Percentiles rank a stretch among this genome's conserved stretches.
These are phyloP conservation scores for Catostylus mosaicus DNA, from an alignment of 30 jellyfish, hydroid and myxozoan genomes.

Conservation along the genomic window DNA sequence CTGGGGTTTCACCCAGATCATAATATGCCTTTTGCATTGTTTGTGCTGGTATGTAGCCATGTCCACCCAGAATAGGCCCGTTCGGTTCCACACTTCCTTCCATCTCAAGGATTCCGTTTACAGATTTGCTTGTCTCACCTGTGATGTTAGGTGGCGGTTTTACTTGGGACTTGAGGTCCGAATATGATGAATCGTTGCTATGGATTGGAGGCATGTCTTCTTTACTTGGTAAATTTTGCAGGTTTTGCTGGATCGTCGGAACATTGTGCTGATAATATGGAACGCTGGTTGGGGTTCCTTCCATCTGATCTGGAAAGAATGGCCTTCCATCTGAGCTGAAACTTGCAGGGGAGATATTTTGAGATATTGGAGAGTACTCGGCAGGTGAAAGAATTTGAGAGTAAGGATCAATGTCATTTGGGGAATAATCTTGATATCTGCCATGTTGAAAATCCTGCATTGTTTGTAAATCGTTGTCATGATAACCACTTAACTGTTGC, in stretches of 20 bases:
- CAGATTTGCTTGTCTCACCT: conserved; percentile 26
- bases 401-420: conserved; percentile 2
- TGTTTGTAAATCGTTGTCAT: neutral
- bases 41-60: conserved; percentile 97
- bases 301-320: conserved; percentile 16
- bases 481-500: neutral
- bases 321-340: conserved; percentile 19
- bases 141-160: neutral
- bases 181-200: conserved; percentile 42
- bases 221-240: neutral
- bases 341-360: conserved; percentile 31
- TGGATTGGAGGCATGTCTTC: conserved; percentile 10
- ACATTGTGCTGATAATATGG: neutral
- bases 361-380: conserved; percentile 16
- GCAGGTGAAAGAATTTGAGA: conserved; percentile 15
- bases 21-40: conserved; percentile 89
- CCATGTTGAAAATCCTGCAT: conserved; percentile 3
- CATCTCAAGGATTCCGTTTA: conserved; percentile 59
- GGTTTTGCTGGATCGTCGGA: neutral
- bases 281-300: neutral
- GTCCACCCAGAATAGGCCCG: conserved; percentile 97
- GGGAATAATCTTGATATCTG: conserved; percentile 4
- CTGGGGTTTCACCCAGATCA: conserved; percentile 97
- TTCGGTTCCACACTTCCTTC: conserved; percentile 93
- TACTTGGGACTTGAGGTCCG: conserved; percentile 25